These are phyloP conservation scores for Taenioides sp. DNA, from an alignment of 2,797 vertebrate species.

Conservation along the genomic window DNA sequence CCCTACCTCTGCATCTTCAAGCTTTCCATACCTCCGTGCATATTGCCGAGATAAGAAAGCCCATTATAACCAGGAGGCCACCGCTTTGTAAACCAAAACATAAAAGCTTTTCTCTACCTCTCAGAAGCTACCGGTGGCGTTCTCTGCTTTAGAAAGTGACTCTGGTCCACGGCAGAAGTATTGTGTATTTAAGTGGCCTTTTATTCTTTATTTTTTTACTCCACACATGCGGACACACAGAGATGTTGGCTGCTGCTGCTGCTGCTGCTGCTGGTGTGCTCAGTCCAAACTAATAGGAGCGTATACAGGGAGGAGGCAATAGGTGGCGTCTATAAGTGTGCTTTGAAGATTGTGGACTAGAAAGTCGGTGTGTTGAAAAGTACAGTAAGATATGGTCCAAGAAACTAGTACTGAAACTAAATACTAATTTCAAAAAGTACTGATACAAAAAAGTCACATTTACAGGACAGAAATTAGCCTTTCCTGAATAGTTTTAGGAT, in stretches of 20 bases:
- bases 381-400: neutral
- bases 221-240: conserved; percentile 12
- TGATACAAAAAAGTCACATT: too few relatives aligned
- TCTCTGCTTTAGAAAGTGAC: conserved; percentile 15
- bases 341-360: neutral
- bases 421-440: too few relatives aligned
- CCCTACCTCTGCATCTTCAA: neutral
- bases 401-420: neutral
- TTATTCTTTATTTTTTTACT: conserved; percentile 20
- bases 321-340: neutral
- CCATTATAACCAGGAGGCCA: conserved; percentile 13
- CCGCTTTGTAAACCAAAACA: conserved; percentile 6
- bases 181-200: conserved; percentile 35
- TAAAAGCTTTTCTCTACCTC: conserved; percentile 14
- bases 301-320: neutral
- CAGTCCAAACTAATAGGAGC: neutral
- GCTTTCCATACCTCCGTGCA: neutral
- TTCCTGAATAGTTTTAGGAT: too few relatives aligned
- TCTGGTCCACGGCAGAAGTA: conserved; percentile 15
- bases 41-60: conserved; percentile 5
- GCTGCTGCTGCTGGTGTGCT: neutral
- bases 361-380: neutral
- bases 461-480: too few relatives aligned
- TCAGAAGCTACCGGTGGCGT: conserved; percentile 1
- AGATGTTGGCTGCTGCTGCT: conserved; percentile 7